These are phyloP conservation scores for Hyles vespertilio DNA, from an alignment of 1,140 invertebrate genomes.

Conservation along the genomic window DNA sequence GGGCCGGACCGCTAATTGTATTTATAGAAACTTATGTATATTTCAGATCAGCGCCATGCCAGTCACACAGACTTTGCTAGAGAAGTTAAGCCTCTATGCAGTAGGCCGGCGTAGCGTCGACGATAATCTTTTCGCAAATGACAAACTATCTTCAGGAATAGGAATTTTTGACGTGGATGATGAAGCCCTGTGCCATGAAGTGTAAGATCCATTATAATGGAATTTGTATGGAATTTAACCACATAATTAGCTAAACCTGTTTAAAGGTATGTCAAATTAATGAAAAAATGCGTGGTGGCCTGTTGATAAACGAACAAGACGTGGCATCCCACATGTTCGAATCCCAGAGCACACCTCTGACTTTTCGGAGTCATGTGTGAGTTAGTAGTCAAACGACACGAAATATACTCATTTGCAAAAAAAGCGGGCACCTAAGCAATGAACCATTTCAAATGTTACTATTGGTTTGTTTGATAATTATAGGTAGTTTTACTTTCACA, in stretches of 20 bases:
- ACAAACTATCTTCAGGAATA: slow-evolving; percentile 44
- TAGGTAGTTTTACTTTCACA: too few relatives aligned
- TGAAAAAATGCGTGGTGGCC: too few relatives aligned
- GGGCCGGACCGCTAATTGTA: neutral
- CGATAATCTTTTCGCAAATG: slow-evolving; percentile 47
- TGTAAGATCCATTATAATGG: slow-evolving; percentile 39
- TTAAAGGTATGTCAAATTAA: too few relatives aligned
- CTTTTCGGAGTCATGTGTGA: too few relatives aligned
- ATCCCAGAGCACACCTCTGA: too few relatives aligned
- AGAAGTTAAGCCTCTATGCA: slow-evolving; percentile 37
- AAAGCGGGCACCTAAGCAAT: too few relatives aligned
- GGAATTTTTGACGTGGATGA: slow-evolving; percentile 64
- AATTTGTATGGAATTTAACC: slow-evolving; percentile 1
- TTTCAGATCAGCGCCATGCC: slow-evolving; percentile 9
- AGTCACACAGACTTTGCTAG: slow-evolving; percentile 18
- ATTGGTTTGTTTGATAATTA: too few relatives aligned
- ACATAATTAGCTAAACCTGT: neutral
- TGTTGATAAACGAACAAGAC: too few relatives aligned
- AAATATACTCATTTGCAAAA: too few relatives aligned
- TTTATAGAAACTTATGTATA: neutral
- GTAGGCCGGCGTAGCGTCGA: slow-evolving; percentile 45
- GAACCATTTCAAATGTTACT: too few relatives aligned
- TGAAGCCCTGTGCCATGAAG: slow-evolving; percentile 48
- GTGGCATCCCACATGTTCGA: too few relatives aligned
- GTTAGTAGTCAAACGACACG: too few relatives aligned